Evolutionary conservation across 2,888 invertebrate species (phyloP), one percentile per base, ranked within the genome.

Genomic region (Pilophorus perplexus): DNA sequence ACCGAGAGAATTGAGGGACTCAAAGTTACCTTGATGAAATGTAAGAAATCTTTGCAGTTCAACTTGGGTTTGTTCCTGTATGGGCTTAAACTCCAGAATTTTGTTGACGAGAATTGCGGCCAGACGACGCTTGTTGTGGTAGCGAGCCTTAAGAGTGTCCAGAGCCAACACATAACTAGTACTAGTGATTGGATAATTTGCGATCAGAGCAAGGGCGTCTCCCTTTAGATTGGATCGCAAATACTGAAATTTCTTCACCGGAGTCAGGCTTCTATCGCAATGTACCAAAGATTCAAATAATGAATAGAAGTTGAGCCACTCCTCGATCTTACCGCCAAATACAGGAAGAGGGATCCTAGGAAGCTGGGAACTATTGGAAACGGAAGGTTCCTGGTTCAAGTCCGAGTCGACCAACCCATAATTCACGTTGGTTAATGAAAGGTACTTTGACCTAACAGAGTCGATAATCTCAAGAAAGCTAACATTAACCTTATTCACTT

Each of bases 221-320:
- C 55, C 66, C 25, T 33, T 55, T 20, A 64, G 27, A 52, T 52
- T 64, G 6, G 64, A 64, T 14, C 28, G n/a, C 12, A 64, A 20
- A 20, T 64, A 64, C 18, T 64, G 64, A 14, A 64, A 64, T 22
- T 64, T 64, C 48, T 50, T 33, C 12, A 64, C 42, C 1, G 38
- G 22, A 23, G 37, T 14, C 18, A 65, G n/a, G 16, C 42, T 6
- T 14, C 14, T 16, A 8, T 65, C 54, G 2, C 16, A 3, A 52
- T 65, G 40, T 10, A 65, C 54, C 2, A 65, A 27, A 42, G 52
- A 54, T 14, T 38, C 22, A 23, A 65, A 65, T 8, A 27, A 16
- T 25, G 25, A 40, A 40, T 54, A 65, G 42, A 55, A 65, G 12
- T 25, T n/a, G 2, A 40, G 4, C 65, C 65, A 65, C n/a, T 65